Conservation (phyloP, 2,888 invertebrate genomes). For the Yponomeuta cagnagella region DNA sequence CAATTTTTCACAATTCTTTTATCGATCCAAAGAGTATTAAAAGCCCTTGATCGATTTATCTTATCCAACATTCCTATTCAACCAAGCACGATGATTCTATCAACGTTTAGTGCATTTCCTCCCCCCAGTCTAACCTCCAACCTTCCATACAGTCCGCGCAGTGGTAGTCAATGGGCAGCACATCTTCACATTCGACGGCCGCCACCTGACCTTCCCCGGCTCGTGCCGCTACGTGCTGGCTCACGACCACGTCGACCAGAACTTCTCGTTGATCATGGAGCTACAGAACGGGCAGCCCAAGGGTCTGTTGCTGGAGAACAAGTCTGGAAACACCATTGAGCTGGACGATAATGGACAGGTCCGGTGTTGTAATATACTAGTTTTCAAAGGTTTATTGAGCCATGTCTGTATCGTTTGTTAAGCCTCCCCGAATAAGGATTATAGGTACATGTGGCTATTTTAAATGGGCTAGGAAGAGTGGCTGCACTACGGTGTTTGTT, state of each 20-base stretch:
- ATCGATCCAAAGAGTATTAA: too few relatives aligned
- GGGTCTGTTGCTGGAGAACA: slow-evolving; percentile 81
- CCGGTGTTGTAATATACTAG: slow-evolving; percentile 36
- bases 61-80: too few relatives aligned
- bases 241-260: slow-evolving; percentile 88
- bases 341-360: slow-evolving; percentile 77
- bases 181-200: slow-evolving; percentile 92
- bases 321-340: slow-evolving; percentile 78
- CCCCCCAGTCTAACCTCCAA: neutral
- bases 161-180: slow-evolving; percentile 87
- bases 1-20: too few relatives aligned
- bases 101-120: neutral
- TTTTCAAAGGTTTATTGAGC: slow-evolving; percentile 21
- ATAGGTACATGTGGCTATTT: too few relatives aligned
- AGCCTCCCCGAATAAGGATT: too few relatives aligned
- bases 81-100: too few relatives aligned
- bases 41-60: too few relatives aligned
- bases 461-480: too few relatives aligned
- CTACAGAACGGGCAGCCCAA: slow-evolving; percentile 81
- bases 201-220: slow-evolving; percentile 86
- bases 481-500: too few relatives aligned
- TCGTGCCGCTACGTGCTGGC: slow-evolving; percentile 89
- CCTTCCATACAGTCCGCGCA: slow-evolving; percentile 75
- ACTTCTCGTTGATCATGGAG: slow-evolving; percentile 88
- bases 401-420: too few relatives aligned